Conservation (phyloP, 2,888 invertebrate genomes). For the Ommatoiulus sabulosus region DNA sequence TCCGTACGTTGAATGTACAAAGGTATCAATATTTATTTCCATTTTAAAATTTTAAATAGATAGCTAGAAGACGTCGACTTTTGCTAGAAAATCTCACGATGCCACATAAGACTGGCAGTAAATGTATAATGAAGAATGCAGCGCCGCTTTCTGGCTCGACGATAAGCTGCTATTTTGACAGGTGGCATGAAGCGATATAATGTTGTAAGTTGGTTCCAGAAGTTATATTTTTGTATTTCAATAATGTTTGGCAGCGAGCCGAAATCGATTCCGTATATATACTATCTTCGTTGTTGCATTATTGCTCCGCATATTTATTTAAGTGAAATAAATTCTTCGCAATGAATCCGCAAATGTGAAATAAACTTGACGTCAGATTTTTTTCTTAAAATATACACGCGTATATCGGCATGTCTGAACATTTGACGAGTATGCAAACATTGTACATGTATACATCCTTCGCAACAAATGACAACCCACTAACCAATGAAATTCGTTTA, state of each 20-base stretch:
- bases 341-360: background rate
- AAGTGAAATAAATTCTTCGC: background rate
- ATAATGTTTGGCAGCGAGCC: background rate
- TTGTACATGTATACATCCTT: no score
- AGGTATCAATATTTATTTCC: no score
- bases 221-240: background rate
- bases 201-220: conserved; percentile 5
- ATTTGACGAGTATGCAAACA: background rate
- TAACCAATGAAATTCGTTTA: no score
- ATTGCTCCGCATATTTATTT: background rate
- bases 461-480: no score
- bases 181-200: conserved; percentile 27
- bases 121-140: conserved; percentile 17
- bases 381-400: background rate
- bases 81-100: background rate
- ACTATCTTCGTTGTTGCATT: conserved; percentile 1
- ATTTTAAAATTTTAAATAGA: no score
- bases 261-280: background rate
- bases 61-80: background rate
- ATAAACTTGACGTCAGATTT: background rate
- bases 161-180: conserved; percentile 9
- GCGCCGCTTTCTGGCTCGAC: conserved; percentile 9
- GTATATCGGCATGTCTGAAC: background rate
- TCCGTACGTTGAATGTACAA: no score
- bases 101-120: background rate